Evolutionary conservation across 2,888 invertebrate genomes (phyloP).

Genomic region (Amblyjoppa fuscipennis): DNA sequence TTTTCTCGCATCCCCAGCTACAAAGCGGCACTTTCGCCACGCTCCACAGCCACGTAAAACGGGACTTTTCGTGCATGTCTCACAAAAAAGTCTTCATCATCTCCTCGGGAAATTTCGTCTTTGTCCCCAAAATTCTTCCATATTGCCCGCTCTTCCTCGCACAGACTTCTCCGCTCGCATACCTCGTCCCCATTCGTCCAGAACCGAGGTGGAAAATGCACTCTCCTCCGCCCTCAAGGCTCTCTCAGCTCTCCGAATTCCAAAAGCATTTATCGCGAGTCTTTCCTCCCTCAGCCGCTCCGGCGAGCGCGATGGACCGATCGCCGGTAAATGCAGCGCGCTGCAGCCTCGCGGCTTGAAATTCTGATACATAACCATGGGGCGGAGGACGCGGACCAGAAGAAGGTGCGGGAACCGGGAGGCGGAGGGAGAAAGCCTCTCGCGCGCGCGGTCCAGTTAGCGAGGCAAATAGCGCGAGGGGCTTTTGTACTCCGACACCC

Average conservation of each 20-base stretch:
- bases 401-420: conserved; percentile 12
- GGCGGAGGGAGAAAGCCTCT: conserved; percentile 24
- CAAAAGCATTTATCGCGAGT: conserved; percentile 59
- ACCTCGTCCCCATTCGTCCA: conserved; percentile 53
- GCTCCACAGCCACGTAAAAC: too few species aligned
- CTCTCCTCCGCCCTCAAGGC: background rate
- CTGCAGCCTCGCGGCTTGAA: background rate
- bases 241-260: conserved; percentile 53
- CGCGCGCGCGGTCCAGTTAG: conserved; percentile 67
- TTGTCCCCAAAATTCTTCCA: too few species aligned
- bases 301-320: background rate
- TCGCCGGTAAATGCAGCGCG: conserved; percentile 7
- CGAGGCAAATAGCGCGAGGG: conserved; percentile 68
- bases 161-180: background rate
- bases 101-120: too few species aligned
- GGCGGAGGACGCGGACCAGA: conserved; percentile 5
- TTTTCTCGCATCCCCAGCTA: too few species aligned
- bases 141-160: background rate
- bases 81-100: background rate
- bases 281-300: too few species aligned
- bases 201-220: conserved; percentile 61
- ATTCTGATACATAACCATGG: conserved; percentile 23
- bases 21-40: too few species aligned
- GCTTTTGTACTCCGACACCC: conserved; percentile 70
- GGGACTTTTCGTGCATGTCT: too few species aligned